A percentile compares a stretch with the other conserved stretches of the same genome.
Conservation (phyloP, 2,113 vertebrate species). For the Reinhardtius hippoglossoides region DNA sequence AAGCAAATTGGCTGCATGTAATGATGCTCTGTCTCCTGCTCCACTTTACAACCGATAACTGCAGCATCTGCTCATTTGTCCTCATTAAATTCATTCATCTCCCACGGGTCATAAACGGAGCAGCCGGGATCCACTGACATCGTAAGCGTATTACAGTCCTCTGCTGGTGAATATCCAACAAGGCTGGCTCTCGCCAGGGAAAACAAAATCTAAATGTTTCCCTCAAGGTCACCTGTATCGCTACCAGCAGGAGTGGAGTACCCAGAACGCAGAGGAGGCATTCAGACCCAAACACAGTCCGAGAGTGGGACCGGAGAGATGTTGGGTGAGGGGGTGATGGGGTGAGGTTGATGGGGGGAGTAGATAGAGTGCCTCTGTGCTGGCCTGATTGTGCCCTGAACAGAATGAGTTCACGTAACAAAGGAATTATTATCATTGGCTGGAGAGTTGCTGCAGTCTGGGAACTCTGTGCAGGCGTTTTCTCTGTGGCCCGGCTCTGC, state of each 20-base stretch:
- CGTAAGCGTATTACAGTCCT: constrained; percentile 19
- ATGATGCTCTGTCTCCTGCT: constrained; percentile 6
- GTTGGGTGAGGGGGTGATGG: background rate
- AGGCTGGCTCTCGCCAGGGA: background rate
- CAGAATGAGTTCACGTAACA: constrained; percentile 75
- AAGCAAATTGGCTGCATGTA: constrained; percentile 9
- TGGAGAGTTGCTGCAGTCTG: constrained; percentile 63
- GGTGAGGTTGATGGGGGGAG: background rate
- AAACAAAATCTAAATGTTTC: constrained; percentile 3
- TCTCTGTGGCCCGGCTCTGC: constrained; percentile 54
- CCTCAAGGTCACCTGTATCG: constrained; percentile 25
- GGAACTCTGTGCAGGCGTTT: constrained; percentile 50
- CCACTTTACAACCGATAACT: background rate
- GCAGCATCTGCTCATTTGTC: background rate
- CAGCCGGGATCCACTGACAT: constrained; percentile 12
- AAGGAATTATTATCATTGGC: constrained; percentile 76
- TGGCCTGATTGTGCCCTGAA: constrained; percentile 70
- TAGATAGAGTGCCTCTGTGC: constrained; percentile 62
- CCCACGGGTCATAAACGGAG: constrained; percentile 8
- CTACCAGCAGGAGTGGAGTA: constrained; percentile 21
- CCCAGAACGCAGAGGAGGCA: constrained; percentile 19
- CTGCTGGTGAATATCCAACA: constrained; percentile 16
- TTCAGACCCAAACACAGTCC: background rate
- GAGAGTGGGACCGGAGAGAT: constrained; percentile 12
- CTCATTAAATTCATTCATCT: background rate